Conservation (phyloP, 2,113 vertebrate species). For the Lamprotornis superbus region DNA sequence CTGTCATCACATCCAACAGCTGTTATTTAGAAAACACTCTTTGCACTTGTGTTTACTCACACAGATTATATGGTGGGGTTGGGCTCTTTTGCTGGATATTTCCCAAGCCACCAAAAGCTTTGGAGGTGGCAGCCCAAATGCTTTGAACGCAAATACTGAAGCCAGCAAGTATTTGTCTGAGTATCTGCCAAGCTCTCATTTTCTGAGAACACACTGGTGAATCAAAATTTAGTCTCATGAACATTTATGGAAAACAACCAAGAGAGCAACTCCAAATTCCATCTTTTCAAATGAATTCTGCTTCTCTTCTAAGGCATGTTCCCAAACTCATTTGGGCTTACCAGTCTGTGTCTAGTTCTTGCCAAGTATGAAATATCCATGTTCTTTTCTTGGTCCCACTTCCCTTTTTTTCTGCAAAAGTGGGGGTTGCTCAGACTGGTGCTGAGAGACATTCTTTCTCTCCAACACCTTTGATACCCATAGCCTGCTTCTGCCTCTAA, state of each 20-base stretch:
- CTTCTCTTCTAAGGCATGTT: neutral
- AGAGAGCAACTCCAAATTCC: slow-evolving; percentile 10
- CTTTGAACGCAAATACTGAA: slow-evolving; percentile 13
- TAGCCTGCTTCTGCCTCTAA: neutral
- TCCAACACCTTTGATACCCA: neutral
- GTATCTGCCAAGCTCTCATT: slow-evolving; percentile 36
- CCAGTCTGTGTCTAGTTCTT: neutral
- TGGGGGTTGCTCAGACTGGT: neutral
- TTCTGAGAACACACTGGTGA: slow-evolving; percentile 29
- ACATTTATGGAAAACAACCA: slow-evolving; percentile 51
- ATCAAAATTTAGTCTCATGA: slow-evolving; percentile 41
- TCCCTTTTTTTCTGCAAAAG: neutral
- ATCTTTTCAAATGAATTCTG: neutral
- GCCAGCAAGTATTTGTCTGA: neutral
- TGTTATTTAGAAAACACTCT: slow-evolving; percentile 39
- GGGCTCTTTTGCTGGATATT: slow-evolving; percentile 27
- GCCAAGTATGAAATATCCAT: neutral
- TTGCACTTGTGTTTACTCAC: slow-evolving; percentile 48
- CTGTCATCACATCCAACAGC: neutral
- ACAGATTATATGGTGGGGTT: slow-evolving; percentile 9
- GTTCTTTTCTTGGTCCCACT: neutral
- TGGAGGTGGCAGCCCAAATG: slow-evolving; percentile 7
- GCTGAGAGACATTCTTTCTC: neutral
- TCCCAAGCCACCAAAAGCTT: slow-evolving; percentile 44
- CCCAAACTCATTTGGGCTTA: slow-evolving; percentile 1